Evolutionary conservation across 2,113 vertebrate species (phyloP), one percentile per base, ranked within the genome.

Genomic region (Scophthalmus maximus): DNA sequence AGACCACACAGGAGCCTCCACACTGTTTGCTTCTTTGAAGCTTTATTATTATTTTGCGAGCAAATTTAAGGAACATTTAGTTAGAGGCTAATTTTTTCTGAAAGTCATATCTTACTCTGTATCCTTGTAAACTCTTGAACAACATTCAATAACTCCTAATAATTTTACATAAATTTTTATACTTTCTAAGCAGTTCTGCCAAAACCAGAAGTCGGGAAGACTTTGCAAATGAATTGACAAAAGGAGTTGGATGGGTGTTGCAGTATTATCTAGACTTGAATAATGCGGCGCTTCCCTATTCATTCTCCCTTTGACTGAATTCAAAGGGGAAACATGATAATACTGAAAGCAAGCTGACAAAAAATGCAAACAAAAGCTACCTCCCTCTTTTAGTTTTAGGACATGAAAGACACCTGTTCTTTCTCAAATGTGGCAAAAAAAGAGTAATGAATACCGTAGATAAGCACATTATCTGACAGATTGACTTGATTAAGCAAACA

Each of bases 241-340:
- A 86, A 70, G 72, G 62, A 65, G 68, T 74, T 84, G 71, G 63
- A 68, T 90, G 89, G 90, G 92, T 91, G 89, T 91, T 88, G 66
- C 84, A 84, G 56, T 69, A 74, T 86, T 87, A 80, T 88, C 72
- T 73, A n/a, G 8, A 77, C 76, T 81, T 86, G 70, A 91, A 88
- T 85, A 73, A 85, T 53, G 26, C 49, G 17, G 79, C 74, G 60
- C 81, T 83, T 85, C 68, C 27, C 88, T 78, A 73, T 88, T 88
- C 82, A 90, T 30, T 20, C 36, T 15, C 27, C 77, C 60, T 86
- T 82, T 83, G 61, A 90, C 68, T 36, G 12, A 73, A 87, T 90
- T 92, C 83, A 88, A 91, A 88, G 70, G 75, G 47, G 91, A 87
- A 93, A 93, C 73, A 70, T 82, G 87, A 93, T 91, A 83, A 83